These are phyloP conservation scores for Itoplectis maculator DNA, from an alignment of 2,888 invertebrate genomes.

Conservation along the genomic window DNA sequence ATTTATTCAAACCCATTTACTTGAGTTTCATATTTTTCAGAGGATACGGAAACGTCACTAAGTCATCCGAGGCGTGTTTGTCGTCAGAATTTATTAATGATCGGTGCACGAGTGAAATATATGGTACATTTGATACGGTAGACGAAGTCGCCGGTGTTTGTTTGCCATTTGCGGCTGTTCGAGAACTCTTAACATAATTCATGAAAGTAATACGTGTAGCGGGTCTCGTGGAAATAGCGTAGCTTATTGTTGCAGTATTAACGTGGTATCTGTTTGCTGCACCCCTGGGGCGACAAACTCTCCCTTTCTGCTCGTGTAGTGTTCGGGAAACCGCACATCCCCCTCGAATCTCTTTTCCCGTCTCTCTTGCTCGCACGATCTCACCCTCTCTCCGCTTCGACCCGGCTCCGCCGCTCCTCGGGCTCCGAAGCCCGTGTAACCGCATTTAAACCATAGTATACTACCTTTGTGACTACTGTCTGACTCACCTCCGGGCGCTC, in stretches of 20 bases:
- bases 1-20: too few species aligned
- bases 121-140: not conserved
- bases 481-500: not conserved
- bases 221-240: not conserved
- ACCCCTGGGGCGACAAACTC: constrained; percentile 13
- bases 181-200: constrained; percentile 16
- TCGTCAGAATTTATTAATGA: not conserved
- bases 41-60: too few species aligned
- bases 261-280: not conserved
- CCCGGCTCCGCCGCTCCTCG: not conserved
- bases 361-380: not conserved
- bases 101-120: not conserved
- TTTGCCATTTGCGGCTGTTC: not conserved
- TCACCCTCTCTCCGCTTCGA: not conserved
- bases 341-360: not conserved
- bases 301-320: constrained; percentile 8
- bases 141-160: not conserved
- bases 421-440: not conserved
- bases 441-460: constrained; percentile 9
- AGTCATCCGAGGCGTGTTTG: too few species aligned
- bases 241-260: constrained; percentile 15
- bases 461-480: constrained; percentile 9
- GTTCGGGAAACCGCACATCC: constrained; percentile 15
- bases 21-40: too few species aligned
- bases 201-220: not conserved